These are phyloP conservation scores for Phytoseiulus persimilis DNA, from an alignment of 2,888 invertebrate genomes.

Conservation along the genomic window DNA sequence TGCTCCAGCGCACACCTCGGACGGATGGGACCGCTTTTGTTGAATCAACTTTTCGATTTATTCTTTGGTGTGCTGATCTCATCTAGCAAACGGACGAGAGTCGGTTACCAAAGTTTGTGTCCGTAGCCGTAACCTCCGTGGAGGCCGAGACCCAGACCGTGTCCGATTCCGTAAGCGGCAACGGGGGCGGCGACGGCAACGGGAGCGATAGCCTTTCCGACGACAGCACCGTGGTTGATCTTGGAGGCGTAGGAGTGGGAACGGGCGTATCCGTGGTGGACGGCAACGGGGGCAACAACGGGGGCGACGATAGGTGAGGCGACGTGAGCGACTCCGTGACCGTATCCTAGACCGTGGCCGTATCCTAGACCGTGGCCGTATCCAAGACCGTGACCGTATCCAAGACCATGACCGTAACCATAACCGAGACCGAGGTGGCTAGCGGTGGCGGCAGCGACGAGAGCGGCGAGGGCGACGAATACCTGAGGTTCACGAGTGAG, in stretches of 20 bases:
- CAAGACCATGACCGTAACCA: neutral
- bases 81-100: neutral
- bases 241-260: constrained; percentile 9
- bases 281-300: constrained; percentile 15
- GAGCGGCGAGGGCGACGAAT: constrained; percentile 21
- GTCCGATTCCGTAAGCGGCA: constrained; percentile 31
- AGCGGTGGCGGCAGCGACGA: constrained; percentile 23
- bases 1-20: neutral
- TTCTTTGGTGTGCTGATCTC: neutral
- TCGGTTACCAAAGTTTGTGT: constrained; percentile 8
- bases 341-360: neutral
- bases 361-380: constrained; percentile 22
- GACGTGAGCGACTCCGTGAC: constrained; percentile 14
- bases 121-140: constrained; percentile 35
- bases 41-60: neutral
- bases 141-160: constrained; percentile 25
- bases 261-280: constrained; percentile 30
- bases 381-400: neutral
- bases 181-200: constrained; percentile 28
- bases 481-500: neutral
- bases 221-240: constrained; percentile 31
- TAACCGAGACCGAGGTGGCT: neutral
- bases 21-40: neutral
- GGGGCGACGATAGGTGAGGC: constrained; percentile 18
- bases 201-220: constrained; percentile 19